phyloP scores from a whole-genome alignment of 1,140 invertebrate genomes.

The Drosophila sturtevanti region DNA sequence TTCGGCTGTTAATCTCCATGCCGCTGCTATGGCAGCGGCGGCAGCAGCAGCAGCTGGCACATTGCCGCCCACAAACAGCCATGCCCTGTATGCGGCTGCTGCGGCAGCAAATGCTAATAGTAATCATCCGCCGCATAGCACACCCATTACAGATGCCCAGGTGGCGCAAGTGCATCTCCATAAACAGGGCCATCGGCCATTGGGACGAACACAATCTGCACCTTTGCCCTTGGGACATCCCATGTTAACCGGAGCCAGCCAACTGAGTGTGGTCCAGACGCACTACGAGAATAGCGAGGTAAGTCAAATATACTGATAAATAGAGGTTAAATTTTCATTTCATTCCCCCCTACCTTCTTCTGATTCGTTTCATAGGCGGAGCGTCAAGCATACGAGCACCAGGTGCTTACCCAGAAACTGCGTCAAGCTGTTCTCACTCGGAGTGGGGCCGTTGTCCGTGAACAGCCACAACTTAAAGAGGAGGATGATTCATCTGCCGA shows the following conservation, averaged over 20 bases:
- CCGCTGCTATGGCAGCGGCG: constrained; percentile 53
- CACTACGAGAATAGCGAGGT: constrained; percentile 87
- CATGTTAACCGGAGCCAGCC: constrained; percentile 87
- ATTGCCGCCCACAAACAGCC: constrained; percentile 50
- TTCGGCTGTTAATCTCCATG: constrained; percentile 71
- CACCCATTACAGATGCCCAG: constrained; percentile 83
- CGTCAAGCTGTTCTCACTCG: constrained; percentile 94
- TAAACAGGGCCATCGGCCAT: constrained; percentile 89
- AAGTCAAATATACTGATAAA: constrained; percentile 28
- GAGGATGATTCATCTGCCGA: constrained; percentile 86
- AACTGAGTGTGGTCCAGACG: constrained; percentile 82
- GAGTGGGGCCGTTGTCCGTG: constrained; percentile 84
- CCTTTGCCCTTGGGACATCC: constrained; percentile 97
- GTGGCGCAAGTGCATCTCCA: constrained; percentile 88
- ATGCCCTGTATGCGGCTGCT: constrained; percentile 22
- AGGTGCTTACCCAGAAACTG: constrained; percentile 89
- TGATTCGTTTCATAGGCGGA: constrained; percentile 80
- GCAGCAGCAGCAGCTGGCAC: constrained; percentile 52
- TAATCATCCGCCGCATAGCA: constrained; percentile 44
- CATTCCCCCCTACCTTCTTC: too few relatives aligned
- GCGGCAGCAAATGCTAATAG: constrained; percentile 3
- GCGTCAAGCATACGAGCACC: constrained; percentile 85
- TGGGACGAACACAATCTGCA: constrained; percentile 96
- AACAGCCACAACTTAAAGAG: constrained; percentile 84
- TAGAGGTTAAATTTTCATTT: neutral